A percentile compares a stretch with the other conserved stretches of the same genome.
Conservation (phyloP, 2,797 vertebrate genomes). For the Vultur gryphus region DNA sequence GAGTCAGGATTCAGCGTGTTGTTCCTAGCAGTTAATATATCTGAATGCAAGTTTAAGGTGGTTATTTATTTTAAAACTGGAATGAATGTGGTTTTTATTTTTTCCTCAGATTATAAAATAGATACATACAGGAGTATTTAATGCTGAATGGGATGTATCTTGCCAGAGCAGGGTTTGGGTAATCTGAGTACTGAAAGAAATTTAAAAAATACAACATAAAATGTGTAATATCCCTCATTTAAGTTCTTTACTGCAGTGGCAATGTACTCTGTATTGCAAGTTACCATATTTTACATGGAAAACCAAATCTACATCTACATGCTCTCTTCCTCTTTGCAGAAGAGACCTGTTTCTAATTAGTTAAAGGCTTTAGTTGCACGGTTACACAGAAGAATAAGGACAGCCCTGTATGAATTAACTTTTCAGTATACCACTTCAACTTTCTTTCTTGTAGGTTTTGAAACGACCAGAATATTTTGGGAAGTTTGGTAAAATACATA, state of each 20-base stretch:
- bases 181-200: not conserved
- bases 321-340: not conserved
- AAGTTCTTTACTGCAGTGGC: not conserved
- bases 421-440: not conserved
- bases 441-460: conserved; percentile 85
- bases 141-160: not conserved
- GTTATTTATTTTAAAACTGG: not conserved
- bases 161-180: not conserved
- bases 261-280: not conserved
- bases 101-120: not conserved
- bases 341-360: not conserved
- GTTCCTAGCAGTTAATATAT: not conserved
- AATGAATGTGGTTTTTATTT: not conserved
- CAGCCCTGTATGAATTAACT: not conserved
- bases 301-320: not conserved
- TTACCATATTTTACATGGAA: not conserved
- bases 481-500: conserved; percentile 99
- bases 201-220: not conserved
- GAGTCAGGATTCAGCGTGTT: not conserved
- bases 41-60: not conserved
- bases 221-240: not conserved
- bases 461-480: conserved; percentile 99
- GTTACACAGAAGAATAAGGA: not conserved
- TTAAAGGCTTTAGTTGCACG: not conserved
- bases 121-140: not conserved